Percentiles rank a stretch among this genome's conserved stretches.
These are phyloP conservation scores for Cavia aperea DNA, from an alignment of 2,113 vertebrate genomes.

Conservation along the genomic window DNA sequence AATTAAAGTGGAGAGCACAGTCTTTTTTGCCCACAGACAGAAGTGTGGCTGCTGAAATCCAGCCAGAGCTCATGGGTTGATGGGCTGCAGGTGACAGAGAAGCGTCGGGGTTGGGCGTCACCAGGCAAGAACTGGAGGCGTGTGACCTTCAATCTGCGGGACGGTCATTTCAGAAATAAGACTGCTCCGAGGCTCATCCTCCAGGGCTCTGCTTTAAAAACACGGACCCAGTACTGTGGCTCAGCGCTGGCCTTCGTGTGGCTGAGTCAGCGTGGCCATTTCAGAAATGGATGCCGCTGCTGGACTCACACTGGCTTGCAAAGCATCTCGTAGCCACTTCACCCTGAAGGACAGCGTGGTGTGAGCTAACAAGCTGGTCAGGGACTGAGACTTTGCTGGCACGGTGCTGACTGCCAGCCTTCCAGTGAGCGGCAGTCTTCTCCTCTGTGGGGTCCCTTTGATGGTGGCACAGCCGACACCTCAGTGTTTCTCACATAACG, in stretches of 20 bases:
- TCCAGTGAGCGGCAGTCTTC: neutral
- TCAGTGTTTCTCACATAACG: neutral
- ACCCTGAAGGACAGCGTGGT: neutral
- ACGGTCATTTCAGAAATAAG: neutral
- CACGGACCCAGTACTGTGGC: neutral
- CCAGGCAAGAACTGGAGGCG: neutral
- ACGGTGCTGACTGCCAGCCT: neutral
- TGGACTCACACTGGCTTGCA: neutral
- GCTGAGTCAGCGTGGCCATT: neutral
- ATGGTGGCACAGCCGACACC: neutral
- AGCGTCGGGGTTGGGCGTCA: accelerated
- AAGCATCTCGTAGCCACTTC: neutral
- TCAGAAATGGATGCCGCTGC: neutral
- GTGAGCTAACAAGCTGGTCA: neutral
- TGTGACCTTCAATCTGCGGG: neutral
- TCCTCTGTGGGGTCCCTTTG: neutral
- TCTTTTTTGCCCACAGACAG: neutral
- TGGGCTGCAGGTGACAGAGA: accelerated
- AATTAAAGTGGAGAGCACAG: neutral
- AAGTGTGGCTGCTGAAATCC: neutral
- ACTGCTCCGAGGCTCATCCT: neutral
- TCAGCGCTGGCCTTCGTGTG: neutral
- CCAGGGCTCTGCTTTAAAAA: constrained; percentile 10
- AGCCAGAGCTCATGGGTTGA: neutral
- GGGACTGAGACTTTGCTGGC: neutral